Base-by-base conservation (phyloP, 2,888 invertebrate species). In the Brachypalpus laphriformis region DNA sequence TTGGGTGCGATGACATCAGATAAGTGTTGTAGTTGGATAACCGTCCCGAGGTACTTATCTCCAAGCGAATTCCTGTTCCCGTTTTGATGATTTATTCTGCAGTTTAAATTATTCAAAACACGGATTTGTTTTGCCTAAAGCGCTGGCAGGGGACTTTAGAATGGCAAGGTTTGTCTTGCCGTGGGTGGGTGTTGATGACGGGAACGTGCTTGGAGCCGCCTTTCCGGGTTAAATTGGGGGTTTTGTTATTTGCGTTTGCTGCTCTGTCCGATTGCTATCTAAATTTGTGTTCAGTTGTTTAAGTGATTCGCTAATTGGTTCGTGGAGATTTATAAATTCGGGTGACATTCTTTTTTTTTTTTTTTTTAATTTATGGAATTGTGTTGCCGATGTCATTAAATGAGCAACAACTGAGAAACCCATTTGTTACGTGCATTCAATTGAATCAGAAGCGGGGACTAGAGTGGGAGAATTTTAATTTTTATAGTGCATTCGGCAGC, bases 31-130 rank as follows among this genome's bases (percentile, higher is more conserved):
- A 47, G 28, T 63, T 63, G 63, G 45, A 47, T 63, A 63, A 47
- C 63, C 28, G 18, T 47, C 47, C 47, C 63, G 28, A 61, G 22
- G 34, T 34, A 47, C 11, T 25, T 49, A 37, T 37, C 51, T 66
- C 20, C 9, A 22, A 59, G 40, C 14, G 54, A 25, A 71, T 59
- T 54, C 42, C 28, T 61, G 37, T 74, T 74, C 80, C 80, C 80
- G 57, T 66, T 74, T 74, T 54, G 61, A 81, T 74, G 68, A 81
- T 74, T 74, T 74, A 74, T 68, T 59, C 68, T 45, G n/a, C 61
- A 74, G 20, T 37, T 68, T 34, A 51, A 74, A 74, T 68, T 81
- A 81, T 81, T 81, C 80, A 49, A 68, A 47, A 68, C 80, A 81
- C 80, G 80, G 42, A 47, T 74, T 74, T 68, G 31, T 65, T 45